phyloP scores from a whole-genome alignment of 2,888 invertebrate genomes.

The Zhuqinia jingwanae region DNA sequence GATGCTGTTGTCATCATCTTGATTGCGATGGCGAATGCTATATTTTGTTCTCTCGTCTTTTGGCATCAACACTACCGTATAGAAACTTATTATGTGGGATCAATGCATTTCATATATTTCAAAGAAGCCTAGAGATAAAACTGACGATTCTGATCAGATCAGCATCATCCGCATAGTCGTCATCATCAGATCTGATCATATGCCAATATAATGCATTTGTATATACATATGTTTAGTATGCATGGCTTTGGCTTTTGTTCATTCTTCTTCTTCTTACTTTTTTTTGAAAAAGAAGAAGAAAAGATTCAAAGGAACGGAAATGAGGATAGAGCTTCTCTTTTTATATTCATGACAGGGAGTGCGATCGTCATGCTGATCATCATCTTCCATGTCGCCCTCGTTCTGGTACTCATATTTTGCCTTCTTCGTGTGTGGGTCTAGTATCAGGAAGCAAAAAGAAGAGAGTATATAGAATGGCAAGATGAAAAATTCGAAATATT shows the following conservation, averaged over 20 bases:
- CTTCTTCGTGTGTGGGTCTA: constrained; percentile 2
- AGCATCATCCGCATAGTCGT: no score
- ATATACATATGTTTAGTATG: no score
- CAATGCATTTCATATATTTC: no score
- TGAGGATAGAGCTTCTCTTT: background rate
- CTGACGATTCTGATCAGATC: background rate
- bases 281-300: no score
- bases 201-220: no score
- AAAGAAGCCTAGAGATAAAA: background rate
- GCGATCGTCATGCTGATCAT: background rate
- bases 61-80: no score
- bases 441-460: background rate
- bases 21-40: no score
- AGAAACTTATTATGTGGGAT: no score
- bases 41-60: no score
- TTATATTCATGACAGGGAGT: constrained; percentile 21
- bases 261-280: background rate
- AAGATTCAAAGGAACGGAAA: background rate
- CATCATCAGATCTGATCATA: background rate
- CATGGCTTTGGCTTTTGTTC: background rate
- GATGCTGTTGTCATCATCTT: no score
- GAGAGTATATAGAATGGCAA: background rate
- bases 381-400: background rate
- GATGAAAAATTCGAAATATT: no score
- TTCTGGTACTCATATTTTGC: no score